Base-by-base conservation (phyloP, 2,113 vertebrate species). In the Emydocephalus ijimae region DNA sequence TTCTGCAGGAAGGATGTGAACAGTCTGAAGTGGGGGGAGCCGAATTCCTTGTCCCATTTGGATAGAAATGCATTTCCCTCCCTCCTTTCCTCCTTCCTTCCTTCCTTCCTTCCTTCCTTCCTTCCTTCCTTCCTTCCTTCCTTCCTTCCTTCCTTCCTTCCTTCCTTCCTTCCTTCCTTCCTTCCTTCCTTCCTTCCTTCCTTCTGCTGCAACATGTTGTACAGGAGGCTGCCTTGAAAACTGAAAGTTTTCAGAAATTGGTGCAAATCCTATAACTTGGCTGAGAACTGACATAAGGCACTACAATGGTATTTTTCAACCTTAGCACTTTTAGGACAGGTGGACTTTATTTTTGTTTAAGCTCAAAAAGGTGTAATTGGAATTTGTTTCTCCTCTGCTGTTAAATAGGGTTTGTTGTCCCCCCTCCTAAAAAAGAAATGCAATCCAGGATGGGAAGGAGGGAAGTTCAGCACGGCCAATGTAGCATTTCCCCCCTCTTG, bases 311-410 rank as follows among this genome's bases (percentile, higher is more conserved):
- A 12, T 64, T 64, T 64, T 3, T 64, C 61, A 29, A 64, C 61
- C 10, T 29, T 64, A 64, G 59, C 24, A 64, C 26, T 4, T 64
- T 64, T 29, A 64, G 29, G 59, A 29, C 59, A 29, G 61, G 26
- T n/a, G 11, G 26, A 45, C 45, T 45, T 45, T 0, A 45, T 45
- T 96, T 94, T 96, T 96, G 95, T 5, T 1, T 50, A 20, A 56
- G 96, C 95, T 1, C 0, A 88, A 93, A 92, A 43, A 43, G 90
- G 4, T 0, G 0, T 89, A 61, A 81, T 43, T 91, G 95, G 50
- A 52, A 91, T 69, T 5, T 81, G 89, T 50, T 29, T 20, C 10
- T 34, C 64, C 45, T 50, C 12, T 61, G 5, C 34, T 61, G 55
- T 39, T 18, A n/a, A 34, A 18, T 52, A 26, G 12, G 1, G 3